Conservation (phyloP, 2,113 vertebrate species). For the Labeo catla region DNA sequence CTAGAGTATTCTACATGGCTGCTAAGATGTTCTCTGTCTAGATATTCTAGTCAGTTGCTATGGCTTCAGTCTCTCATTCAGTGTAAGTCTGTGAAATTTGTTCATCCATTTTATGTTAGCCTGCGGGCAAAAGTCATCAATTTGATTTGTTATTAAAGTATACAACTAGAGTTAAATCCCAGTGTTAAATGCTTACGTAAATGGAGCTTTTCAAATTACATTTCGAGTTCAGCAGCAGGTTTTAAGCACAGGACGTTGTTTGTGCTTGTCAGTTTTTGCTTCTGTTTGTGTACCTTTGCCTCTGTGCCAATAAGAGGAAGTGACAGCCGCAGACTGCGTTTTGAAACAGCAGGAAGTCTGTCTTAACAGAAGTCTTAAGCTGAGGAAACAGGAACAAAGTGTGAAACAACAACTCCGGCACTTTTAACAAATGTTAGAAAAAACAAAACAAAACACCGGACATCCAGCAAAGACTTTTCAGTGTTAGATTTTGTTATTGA, state of each 20-base stretch:
- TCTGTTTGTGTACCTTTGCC: conserved; percentile 52
- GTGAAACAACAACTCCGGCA: conserved; percentile 18
- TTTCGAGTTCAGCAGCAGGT: background rate
- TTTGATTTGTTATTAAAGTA: background rate
- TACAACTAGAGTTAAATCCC: too few relatives aligned
- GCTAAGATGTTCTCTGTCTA: background rate
- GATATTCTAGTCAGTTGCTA: background rate
- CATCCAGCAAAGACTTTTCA: background rate
- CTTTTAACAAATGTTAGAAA: conserved; percentile 12
- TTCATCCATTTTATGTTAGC: background rate
- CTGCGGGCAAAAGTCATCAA: background rate
- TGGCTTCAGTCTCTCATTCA: background rate
- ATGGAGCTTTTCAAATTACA: background rate
- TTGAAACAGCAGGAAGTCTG: conserved; percentile 70
- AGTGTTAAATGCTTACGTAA: background rate
- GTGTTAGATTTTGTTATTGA: background rate
- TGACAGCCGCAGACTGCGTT: conserved; percentile 37
- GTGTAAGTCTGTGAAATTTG: background rate
- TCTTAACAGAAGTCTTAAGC: conserved; percentile 63
- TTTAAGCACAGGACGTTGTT: conserved; percentile 13
- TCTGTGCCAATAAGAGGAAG: conserved; percentile 61
- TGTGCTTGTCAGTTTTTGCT: background rate
- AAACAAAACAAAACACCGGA: conserved; percentile 11
- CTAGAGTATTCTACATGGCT: background rate
- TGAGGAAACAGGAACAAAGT: conserved; percentile 56